phyloP scores from a whole-genome alignment of 2,113 vertebrate species.

The Macquaria ambigua region DNA sequence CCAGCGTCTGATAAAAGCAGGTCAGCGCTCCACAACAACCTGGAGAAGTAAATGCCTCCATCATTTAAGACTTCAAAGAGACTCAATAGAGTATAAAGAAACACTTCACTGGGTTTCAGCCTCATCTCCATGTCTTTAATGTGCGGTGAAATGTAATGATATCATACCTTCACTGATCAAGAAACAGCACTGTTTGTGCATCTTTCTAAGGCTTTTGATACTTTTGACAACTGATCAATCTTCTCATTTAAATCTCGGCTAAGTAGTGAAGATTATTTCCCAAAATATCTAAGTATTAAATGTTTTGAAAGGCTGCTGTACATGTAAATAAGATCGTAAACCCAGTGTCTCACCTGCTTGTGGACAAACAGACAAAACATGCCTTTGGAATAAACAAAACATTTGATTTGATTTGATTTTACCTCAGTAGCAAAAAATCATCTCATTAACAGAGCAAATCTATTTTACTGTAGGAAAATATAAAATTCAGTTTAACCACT shows the following conservation, averaged over 20 bases:
- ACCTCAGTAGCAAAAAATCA: too few species aligned
- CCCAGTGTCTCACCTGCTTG: not conserved
- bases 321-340: not conserved
- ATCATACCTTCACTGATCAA: not conserved
- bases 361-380: not conserved
- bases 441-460: not conserved
- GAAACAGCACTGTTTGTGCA: not conserved
- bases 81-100: constrained; percentile 9
- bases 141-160: not conserved
- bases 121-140: constrained; percentile 26
- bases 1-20: constrained; percentile 10
- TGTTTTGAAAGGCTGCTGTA: not conserved
- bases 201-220: not conserved
- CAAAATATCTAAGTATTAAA: not conserved
- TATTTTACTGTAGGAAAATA: not conserved
- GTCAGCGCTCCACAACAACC: constrained; percentile 30
- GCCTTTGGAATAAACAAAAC: not conserved
- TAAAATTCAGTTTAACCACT: not conserved
- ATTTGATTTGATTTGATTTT: too few species aligned
- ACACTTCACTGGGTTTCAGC: constrained; percentile 17
- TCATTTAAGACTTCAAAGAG: constrained; percentile 35
- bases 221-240: not conserved
- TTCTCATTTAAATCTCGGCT: not conserved
- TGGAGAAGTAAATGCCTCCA: not conserved
- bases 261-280: not conserved